Evolutionary conservation across 2,797 vertebrate species (phyloP), one percentile per base, ranked within the genome.

Genomic region (Selene dorsalis): DNA sequence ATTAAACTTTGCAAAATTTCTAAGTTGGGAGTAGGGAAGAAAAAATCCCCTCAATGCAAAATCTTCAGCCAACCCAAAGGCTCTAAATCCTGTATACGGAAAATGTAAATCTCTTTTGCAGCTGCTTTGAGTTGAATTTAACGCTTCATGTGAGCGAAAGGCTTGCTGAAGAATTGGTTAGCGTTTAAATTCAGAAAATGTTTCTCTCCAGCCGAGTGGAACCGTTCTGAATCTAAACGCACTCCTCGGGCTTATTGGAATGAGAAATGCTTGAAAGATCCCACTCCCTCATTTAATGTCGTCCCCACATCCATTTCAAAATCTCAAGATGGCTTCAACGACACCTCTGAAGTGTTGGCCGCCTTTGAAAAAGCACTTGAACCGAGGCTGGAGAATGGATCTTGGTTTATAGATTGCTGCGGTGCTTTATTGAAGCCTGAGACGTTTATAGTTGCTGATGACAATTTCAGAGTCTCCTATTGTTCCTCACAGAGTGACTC

Each of bases 161-260:
- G 83, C 79, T 89, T 73, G 87, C 75, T 89, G 86, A 89, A 90
- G 88, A 91, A 93, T 90, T 83, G 75, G 82, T 79, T 78, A 75
- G 85, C 79, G 88, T 94, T 94, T 93, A 93, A 94, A 94, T 92
- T 93, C 92, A 90, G 87, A 93, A 92, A 92, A 93, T 92, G 90
- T 92, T 93, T 92, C 86, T 91, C 88, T 89, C 86, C 80, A 93
- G 77, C 83, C 87, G 58, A 92, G 86, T 90, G 87, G 89, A 94
- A 93, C 90, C 83, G 66, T 86, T 91, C 85, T 85, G 85, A 89
- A 86, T 88, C 87, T 83, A 73, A 90, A 91, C 71, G 58, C 82
- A 58, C 79, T 86, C 73, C 81, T 80, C 65, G 69, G 78, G 84
- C 91, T 86, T 90, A 90, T 88, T 90, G 88, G 87, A 92, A 89